Percentiles rank a stretch among this genome's conserved stretches.
These are phyloP conservation scores for Leptocoma aspasia DNA, from an alignment of 2,113 vertebrate genomes.

Conservation along the genomic window DNA sequence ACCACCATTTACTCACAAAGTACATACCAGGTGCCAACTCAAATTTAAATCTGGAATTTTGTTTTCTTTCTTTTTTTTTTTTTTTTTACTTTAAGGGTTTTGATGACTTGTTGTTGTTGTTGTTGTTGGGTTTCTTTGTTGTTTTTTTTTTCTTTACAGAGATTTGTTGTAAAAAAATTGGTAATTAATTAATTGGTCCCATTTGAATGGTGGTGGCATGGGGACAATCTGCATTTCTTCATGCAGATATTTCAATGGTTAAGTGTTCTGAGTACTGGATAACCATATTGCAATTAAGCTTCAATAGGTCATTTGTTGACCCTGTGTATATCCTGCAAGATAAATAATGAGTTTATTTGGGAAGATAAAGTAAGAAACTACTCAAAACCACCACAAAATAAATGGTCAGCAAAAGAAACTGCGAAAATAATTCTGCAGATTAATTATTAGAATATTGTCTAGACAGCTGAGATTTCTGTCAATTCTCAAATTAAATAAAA, in stretches of 20 bases:
- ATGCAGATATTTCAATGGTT: background rate
- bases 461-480: background rate
- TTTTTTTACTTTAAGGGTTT: background rate
- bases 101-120: background rate
- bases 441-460: background rate
- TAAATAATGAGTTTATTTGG: background rate
- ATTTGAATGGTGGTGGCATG: background rate
- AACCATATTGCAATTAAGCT: background rate
- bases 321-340: background rate
- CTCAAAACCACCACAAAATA: background rate
- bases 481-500: background rate
- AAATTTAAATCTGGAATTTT: background rate
- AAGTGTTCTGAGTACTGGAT: background rate
- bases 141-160: background rate
- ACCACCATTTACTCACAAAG: background rate
- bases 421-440: background rate
- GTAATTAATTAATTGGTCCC: background rate
- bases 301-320: background rate
- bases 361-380: background rate
- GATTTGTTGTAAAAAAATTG: background rate
- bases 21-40: background rate
- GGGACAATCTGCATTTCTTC: background rate
- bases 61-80: accelerated
- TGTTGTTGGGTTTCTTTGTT: background rate
- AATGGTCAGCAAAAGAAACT: background rate